These are phyloP conservation scores for Chrysopilus asiliformis DNA, from an alignment of 2,888 invertebrate genomes.

Conservation along the genomic window DNA sequence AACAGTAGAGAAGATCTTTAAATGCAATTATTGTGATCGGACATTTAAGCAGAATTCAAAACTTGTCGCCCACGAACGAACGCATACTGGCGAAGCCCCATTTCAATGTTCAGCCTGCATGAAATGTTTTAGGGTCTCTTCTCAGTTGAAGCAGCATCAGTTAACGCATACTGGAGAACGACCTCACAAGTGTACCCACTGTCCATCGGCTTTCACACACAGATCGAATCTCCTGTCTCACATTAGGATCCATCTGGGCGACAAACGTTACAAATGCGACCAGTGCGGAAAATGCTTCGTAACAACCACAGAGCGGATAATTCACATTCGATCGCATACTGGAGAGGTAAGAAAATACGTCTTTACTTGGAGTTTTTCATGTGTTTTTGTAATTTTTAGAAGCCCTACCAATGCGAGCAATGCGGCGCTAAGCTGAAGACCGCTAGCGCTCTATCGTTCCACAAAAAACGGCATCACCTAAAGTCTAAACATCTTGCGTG, in stretches of 20 bases:
- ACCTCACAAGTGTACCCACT: slow-evolving; percentile 65
- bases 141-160: slow-evolving; percentile 66
- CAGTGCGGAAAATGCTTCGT: slow-evolving; percentile 65
- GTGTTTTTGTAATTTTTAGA: too few relatives aligned
- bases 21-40: too few relatives aligned
- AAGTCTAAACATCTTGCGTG: too few relatives aligned
- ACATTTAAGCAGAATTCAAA: too few relatives aligned
- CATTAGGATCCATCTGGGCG: slow-evolving; percentile 61
- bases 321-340: slow-evolving; percentile 72
- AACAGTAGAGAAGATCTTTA: too few relatives aligned
- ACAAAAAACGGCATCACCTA: too few relatives aligned
- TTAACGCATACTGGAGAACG: slow-evolving; percentile 68
- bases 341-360: too few relatives aligned
- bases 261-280: slow-evolving; percentile 56
- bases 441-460: too few relatives aligned
- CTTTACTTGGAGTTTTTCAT: too few relatives aligned
- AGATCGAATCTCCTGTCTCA: slow-evolving; percentile 71
- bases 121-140: slow-evolving; percentile 59
- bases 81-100: slow-evolving; percentile 62
- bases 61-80: too few relatives aligned
- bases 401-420: too few relatives aligned
- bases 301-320: slow-evolving; percentile 50
- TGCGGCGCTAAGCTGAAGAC: too few relatives aligned
- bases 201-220: slow-evolving; percentile 68
- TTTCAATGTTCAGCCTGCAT: slow-evolving; percentile 55